Conservation (phyloP, 2,888 invertebrate genomes). For the Lithosia quadra region DNA sequence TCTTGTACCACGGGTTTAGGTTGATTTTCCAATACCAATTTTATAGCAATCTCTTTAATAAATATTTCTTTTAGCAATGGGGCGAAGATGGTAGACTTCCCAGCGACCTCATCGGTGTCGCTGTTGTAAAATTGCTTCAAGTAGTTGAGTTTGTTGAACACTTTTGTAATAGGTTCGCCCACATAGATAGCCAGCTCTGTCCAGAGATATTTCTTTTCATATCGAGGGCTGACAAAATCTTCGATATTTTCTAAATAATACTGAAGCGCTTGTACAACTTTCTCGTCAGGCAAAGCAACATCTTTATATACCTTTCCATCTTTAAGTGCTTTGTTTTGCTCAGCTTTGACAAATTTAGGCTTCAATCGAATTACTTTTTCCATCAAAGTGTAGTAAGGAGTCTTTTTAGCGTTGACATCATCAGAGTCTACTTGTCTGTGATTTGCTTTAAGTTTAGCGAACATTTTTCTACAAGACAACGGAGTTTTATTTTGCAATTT, state of each 20-base stretch:
- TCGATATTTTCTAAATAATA: conserved; percentile 76
- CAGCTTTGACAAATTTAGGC: conserved; percentile 63
- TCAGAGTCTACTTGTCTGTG: conserved; percentile 53
- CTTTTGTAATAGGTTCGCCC: conserved; percentile 65
- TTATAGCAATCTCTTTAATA: conserved; percentile 63
- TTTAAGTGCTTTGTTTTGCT: conserved; percentile 51
- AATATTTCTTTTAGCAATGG: conserved; percentile 65
- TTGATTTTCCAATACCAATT: conserved; percentile 58
- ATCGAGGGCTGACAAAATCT: conserved; percentile 75
- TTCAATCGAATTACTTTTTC: conserved; percentile 69
- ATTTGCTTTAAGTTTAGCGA: conserved; percentile 65
- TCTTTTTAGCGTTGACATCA: conserved; percentile 40
- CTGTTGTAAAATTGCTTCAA: conserved; percentile 68
- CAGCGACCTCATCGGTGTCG: conserved; percentile 56
- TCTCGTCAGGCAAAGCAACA: conserved; percentile 62
- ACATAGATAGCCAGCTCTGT: conserved; percentile 69
- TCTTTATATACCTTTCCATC: conserved; percentile 65
- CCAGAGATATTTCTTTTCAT: conserved; percentile 77
- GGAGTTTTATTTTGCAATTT: conserved; percentile 67
- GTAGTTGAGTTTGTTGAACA: conserved; percentile 76
- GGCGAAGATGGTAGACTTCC: conserved; percentile 52
- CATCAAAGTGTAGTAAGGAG: conserved; percentile 60
- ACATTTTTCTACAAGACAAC: conserved; percentile 70
- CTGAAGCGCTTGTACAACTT: conserved; percentile 67
- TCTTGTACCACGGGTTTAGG: conserved; percentile 51